Conservation (phyloP, 2,113 vertebrate species). For the Stomatorhinus ivindoensis region DNA sequence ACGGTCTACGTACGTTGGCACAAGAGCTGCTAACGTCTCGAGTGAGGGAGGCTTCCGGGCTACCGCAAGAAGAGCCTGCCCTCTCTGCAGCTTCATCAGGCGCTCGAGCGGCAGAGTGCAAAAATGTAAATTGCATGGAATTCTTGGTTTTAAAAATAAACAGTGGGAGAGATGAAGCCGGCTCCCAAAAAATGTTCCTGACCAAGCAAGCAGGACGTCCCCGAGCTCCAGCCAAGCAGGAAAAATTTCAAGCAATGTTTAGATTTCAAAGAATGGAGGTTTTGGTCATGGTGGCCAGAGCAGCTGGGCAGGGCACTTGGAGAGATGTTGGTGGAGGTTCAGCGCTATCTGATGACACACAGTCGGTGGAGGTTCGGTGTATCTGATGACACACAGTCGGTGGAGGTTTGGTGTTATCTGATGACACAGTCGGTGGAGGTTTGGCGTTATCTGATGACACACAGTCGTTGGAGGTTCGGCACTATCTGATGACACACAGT, state of each 20-base stretch:
- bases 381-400: too few relatives aligned
- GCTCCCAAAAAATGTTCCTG: conserved; percentile 48
- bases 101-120: conserved; percentile 24
- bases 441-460: too few relatives aligned
- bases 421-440: too few relatives aligned
- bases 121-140: conserved; percentile 32
- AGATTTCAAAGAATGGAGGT: conserved; percentile 33
- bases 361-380: too few relatives aligned
- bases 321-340: not conserved
- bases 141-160: conserved; percentile 65
- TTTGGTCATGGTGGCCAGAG: conserved; percentile 14
- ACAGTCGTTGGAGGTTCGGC: too few relatives aligned
- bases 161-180: conserved; percentile 47
- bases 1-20: too few relatives aligned
- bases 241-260: conserved; percentile 51
- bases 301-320: not conserved
- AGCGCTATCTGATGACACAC: not conserved
- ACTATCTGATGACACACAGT: too few relatives aligned
- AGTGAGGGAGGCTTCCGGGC: not conserved
- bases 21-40: conserved; percentile 12
- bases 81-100: conserved; percentile 35
- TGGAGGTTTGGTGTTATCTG: too few relatives aligned
- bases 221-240: conserved; percentile 35
- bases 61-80: conserved; percentile 15
- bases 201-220: conserved; percentile 45